Conservation (phyloP, 2,113 vertebrate genomes). For the Anser brachyrhynchus region DNA sequence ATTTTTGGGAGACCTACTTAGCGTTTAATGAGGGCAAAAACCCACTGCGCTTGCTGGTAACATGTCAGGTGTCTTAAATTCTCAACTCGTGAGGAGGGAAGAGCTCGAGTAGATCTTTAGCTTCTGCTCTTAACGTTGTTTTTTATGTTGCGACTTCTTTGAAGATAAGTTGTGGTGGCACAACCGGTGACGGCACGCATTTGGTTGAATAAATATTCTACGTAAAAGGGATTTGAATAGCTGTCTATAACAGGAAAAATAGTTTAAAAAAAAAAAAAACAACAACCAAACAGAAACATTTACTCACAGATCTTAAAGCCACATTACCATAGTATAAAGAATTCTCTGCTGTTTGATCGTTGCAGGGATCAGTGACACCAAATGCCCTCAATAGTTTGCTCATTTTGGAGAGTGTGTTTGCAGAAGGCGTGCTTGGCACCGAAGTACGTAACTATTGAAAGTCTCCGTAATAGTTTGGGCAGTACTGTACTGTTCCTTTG, state of each 20-base stretch:
- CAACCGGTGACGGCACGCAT: too few relatives aligned
- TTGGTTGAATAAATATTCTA: not conserved
- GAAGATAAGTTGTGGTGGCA: not conserved
- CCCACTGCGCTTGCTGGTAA: rapidly evolving
- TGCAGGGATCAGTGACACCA: not conserved
- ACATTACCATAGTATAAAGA: not conserved
- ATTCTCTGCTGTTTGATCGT: not conserved
- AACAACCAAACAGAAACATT: too few relatives aligned
- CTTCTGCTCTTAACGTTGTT: not conserved
- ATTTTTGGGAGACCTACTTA: not conserved
- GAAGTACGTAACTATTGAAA: rapidly evolving
- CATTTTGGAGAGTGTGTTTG: not conserved
- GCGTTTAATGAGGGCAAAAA: not conserved
- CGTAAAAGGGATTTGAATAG: not conserved
- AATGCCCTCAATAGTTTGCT: not conserved
- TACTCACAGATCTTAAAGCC: not conserved
- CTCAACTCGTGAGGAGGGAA: not conserved
- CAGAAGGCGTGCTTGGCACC: rapidly evolving
- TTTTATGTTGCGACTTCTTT: not conserved
- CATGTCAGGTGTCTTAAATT: rapidly evolving
- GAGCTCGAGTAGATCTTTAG: not conserved
- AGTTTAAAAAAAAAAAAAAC: too few relatives aligned
- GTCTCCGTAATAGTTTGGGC: not conserved
- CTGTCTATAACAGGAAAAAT: not conserved
- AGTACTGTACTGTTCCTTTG: not conserved